Evolutionary conservation across 2,113 vertebrate species (phyloP), one percentile per base, ranked within the genome.

Genomic region (Aepyceros melampus): DNA sequence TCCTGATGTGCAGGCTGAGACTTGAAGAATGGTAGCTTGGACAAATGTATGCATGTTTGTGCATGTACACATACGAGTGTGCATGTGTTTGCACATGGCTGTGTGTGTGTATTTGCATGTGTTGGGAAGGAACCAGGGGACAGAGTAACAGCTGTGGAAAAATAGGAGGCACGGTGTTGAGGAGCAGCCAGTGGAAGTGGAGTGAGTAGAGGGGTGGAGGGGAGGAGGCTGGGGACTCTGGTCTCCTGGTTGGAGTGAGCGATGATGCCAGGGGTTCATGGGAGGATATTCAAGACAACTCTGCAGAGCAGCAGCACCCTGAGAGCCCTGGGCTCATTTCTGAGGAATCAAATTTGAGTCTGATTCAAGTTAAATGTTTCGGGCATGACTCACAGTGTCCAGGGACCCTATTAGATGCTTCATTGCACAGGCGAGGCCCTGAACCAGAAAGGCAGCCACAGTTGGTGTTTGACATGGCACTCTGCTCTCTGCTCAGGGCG

Each of bases 401-500:
- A 33, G 95, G 86, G 85, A 84, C 53, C 14, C 78, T 47, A 47
- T 86, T 87, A 43, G 7, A 71, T 0, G 36, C 88, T 87, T 87
- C 88, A 81, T 90, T 90, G 87, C 88, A 71, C 87, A 31, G 62
- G 2, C 0, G 3, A 45, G 56, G 62, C 62, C 97, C 33, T 89
- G 96, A 92, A 84, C 79, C 74, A 45, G 74, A 83, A 79, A 79
- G 84, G 23, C 19, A 3, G 49, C 51, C 0, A 0, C 5, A 79
- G 29, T 4, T 2, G 16, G 60, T 60, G 43, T 53, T 7, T 45
- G 71, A 23, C 19, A 0, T 0, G 1, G 6, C 14, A 0, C 43
- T 7, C 36, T 40, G 40, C 60, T 67, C 74, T 23, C 27, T 1
- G 36, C 47, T 62, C 2, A 12, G 0, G 7, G 4, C 10, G 8